Percentiles rank a stretch among this genome's conserved stretches.
phyloP scores from a whole-genome alignment of 2,888 invertebrate genomes.

The Epinotia bilunana region DNA sequence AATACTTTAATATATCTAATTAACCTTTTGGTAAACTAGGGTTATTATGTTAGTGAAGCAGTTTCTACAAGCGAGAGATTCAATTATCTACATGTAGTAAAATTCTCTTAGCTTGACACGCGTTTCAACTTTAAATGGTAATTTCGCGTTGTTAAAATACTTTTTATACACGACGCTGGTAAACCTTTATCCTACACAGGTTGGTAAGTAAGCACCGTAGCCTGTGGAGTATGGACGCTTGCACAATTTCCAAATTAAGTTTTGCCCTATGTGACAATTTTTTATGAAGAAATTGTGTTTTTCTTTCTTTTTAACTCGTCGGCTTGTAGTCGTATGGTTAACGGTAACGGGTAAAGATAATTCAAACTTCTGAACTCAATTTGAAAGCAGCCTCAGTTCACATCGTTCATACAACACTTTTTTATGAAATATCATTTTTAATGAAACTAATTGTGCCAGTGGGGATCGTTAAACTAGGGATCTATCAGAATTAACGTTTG shows the following conservation, averaged over 20 bases:
- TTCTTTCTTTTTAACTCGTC: too few relatives aligned
- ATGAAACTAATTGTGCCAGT: background rate
- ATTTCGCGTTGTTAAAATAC: too few relatives aligned
- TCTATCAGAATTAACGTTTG: background rate
- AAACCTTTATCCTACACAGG: too few relatives aligned
- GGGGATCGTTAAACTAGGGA: background rate
- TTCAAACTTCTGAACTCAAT: background rate
- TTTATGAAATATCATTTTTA: background rate
- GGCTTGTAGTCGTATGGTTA: too few relatives aligned
- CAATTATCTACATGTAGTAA: slow-evolving; percentile 8
- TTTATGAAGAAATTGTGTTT: too few relatives aligned
- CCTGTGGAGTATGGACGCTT: too few relatives aligned
- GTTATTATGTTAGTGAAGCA: slow-evolving; percentile 19
- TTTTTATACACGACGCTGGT: too few relatives aligned
- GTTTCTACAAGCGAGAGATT: slow-evolving; percentile 17
- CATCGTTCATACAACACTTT: background rate
- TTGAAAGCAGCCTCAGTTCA: background rate
- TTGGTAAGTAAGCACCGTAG: too few relatives aligned
- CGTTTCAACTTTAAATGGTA: too few relatives aligned
- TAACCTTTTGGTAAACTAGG: slow-evolving; percentile 24
- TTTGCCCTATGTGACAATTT: too few relatives aligned
- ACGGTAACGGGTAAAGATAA: too few relatives aligned
- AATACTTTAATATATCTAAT: slow-evolving; percentile 26
- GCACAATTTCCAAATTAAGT: too few relatives aligned
- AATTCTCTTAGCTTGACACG: background rate